Percentiles rank a stretch among this genome's conserved stretches.
Conservation (phyloP, 2,888 invertebrate species). For the Ochlodes sylvanus region DNA sequence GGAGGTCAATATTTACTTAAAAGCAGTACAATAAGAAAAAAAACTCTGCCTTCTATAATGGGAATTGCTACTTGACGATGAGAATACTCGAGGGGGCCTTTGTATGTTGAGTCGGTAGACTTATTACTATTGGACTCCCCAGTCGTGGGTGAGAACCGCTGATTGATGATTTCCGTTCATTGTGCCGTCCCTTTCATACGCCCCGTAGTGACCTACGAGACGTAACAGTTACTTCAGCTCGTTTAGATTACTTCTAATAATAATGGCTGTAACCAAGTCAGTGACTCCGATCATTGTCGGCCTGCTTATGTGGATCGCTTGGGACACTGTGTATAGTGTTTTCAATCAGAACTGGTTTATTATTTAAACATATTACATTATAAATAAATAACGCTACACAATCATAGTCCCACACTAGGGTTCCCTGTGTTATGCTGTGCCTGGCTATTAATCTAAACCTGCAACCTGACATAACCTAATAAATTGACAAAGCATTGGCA, state of each 20-base stretch:
- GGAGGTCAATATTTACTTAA: background rate
- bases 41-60: conserved; percentile 20
- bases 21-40: conserved; percentile 10
- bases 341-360: background rate
- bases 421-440: no score
- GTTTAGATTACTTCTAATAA: conserved; percentile 38
- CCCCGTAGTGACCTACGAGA: conserved; percentile 37
- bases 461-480: no score
- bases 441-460: no score
- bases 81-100: conserved; percentile 33
- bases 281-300: conserved; percentile 9
- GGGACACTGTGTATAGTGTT: background rate
- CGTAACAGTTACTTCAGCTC: conserved; percentile 33
- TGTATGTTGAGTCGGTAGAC: conserved; percentile 28
- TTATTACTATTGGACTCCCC: conserved; percentile 41
- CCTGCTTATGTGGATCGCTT: background rate
- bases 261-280: conserved; percentile 13
- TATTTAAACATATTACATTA: background rate
- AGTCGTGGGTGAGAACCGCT: conserved; percentile 47
- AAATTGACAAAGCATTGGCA: no score
- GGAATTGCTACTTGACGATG: conserved; percentile 24
- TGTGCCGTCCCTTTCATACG: conserved; percentile 44
- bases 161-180: conserved; percentile 50
- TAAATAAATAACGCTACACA: no score
- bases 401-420: no score